These are phyloP conservation scores for Phaethon lepturus DNA, from an alignment of 2,113 vertebrate genomes.

Conservation along the genomic window DNA sequence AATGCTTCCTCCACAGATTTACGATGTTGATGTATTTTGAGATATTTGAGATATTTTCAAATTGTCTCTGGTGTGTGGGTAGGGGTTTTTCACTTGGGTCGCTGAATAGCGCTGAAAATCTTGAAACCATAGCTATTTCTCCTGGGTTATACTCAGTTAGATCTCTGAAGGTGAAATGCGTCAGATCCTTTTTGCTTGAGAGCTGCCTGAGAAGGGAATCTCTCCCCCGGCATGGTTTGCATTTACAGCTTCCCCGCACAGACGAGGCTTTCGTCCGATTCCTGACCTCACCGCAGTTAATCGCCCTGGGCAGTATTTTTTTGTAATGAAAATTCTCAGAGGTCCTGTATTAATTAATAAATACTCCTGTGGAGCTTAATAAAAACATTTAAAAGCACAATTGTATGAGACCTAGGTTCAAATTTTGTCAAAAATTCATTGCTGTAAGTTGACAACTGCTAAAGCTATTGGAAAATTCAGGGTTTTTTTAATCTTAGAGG, in stretches of 20 bases:
- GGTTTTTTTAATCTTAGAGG: not conserved
- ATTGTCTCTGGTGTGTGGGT: not conserved
- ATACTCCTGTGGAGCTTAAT: not conserved
- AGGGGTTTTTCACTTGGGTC: not conserved
- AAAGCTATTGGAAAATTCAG: not conserved
- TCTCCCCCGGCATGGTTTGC: not conserved
- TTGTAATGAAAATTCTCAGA: not conserved
- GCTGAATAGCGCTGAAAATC: not conserved
- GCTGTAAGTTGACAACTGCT: not conserved
- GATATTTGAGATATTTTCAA: not conserved
- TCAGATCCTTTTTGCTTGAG: not conserved
- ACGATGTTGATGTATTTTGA: not conserved
- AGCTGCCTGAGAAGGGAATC: not conserved
- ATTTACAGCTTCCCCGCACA: not conserved
- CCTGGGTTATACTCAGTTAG: not conserved
- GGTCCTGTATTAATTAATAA: not conserved
- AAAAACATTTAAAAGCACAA: not conserved
- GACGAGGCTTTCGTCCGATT: not conserved
- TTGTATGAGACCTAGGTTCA: not conserved
- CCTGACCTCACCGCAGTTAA: not conserved
- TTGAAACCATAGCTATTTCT: not conserved
- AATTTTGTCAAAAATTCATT: not conserved
- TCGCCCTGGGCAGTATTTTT: not conserved
- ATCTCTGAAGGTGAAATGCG: not conserved
- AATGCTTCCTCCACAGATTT: not conserved